Percentiles rank a stretch among this genome's conserved stretches.
Conservation (phyloP, 2,888 invertebrate species). For the Mesochorus sp. region DNA sequence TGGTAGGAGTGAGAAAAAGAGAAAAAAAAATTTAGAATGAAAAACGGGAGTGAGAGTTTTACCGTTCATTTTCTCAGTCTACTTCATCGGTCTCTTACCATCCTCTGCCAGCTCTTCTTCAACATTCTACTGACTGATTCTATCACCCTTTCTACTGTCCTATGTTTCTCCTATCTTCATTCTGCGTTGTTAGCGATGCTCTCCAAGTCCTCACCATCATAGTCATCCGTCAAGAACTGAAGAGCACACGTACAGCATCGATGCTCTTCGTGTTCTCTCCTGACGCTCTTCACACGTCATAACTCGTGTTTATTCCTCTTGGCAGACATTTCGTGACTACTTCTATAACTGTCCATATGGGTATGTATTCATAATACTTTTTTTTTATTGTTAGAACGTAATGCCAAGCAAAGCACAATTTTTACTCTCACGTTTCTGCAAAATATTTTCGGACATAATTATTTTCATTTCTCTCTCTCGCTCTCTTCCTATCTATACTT, state of each 20-base stretch:
- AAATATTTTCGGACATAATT: no score
- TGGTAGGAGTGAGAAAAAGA: slow-evolving; percentile 44
- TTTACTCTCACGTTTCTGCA: background rate
- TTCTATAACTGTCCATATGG: background rate
- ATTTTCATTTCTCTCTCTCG: background rate
- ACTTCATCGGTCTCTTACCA: slow-evolving; percentile 32
- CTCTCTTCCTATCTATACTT: no score
- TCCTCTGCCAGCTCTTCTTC: slow-evolving; percentile 37
- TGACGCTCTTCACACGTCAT: slow-evolving; percentile 40
- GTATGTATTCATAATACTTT: background rate
- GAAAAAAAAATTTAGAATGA: slow-evolving; percentile 55
- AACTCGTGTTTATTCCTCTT: slow-evolving; percentile 26
- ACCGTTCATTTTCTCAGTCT: slow-evolving; percentile 44
- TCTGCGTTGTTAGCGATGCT: slow-evolving; percentile 39
- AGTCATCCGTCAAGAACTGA: slow-evolving; percentile 40
- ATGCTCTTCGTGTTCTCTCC: slow-evolving; percentile 51
- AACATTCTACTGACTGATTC: slow-evolving; percentile 54
- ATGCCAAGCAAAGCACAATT: background rate
- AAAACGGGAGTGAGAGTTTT: slow-evolving; percentile 46
- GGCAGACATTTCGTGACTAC: background rate
- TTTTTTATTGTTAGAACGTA: background rate
- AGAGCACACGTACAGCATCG: background rate
- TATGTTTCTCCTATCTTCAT: slow-evolving; percentile 32
- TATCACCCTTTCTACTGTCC: slow-evolving; percentile 33
- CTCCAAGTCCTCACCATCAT: slow-evolving; percentile 62